Base-by-base conservation (phyloP, 2,797 vertebrate species). In the Leuciscus waleckii region DNA sequence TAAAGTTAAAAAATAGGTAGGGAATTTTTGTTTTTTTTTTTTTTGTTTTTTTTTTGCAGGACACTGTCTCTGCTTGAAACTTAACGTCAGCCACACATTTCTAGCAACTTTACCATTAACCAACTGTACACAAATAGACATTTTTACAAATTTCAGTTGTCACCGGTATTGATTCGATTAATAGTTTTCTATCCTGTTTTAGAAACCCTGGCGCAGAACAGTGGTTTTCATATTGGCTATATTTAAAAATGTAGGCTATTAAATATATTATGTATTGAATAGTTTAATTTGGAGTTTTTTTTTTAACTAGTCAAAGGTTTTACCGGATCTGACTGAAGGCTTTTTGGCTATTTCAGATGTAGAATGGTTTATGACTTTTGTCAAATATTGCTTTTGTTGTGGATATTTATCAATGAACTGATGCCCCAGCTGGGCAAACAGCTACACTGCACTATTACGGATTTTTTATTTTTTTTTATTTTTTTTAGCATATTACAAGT, bases 381-480 rank as follows among this genome's bases (percentile, higher is more conserved):
- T 65, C 14, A 37, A 56, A 16, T 16, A 76, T 8, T 6, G 21
- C 11, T n/a, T 56, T 76, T 76, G 74, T 35, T n/a, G 19, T 63
- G 58, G 41, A 3, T 49, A 17, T 49, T 49, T 5, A 17, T 49
- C 46, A 49, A 49, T 49, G 14, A 17, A 49, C 46, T 49, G 16
- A 49, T 69, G 82, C 83, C 86, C 73, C 86, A 23, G 46, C 79
- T 87, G 86, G 86, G 13, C 67, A 63, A 87, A 77, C 54, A 46
- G 11, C 35, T 69, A 9, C 29, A 77, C 49, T 78, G 19, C 74
- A 69, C 11, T 21, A 82, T 43, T 17, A 49, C 46, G 16, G 46
- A 49, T 1, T 14, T 14, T 46, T 13, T 29, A 29, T 46, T 14
- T 46, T 14, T 1, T 4, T 46, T 13, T 35, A 5, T 14, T 14